Percentiles rank a stretch among this genome's conserved stretches.
phyloP scores from a whole-genome alignment of 1,140 invertebrate species.

The Zaprionus africanus region DNA sequence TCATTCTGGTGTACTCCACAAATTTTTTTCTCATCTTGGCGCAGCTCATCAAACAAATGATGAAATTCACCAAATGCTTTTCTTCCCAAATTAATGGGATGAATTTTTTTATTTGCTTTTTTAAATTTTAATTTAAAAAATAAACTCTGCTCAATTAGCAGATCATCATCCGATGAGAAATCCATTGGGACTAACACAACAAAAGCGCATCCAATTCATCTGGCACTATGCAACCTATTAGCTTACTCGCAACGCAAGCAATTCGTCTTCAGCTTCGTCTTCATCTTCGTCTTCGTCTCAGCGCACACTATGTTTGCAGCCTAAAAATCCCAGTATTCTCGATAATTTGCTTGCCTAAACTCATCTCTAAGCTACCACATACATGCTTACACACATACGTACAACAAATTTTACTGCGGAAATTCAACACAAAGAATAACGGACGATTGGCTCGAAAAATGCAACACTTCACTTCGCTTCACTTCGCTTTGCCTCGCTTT shows the following conservation, averaged over 20 bases:
- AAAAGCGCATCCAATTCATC: constrained; percentile 13
- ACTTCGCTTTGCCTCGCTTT: too few species aligned
- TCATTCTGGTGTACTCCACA: constrained; percentile 31
- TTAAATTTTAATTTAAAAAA: constrained; percentile 15
- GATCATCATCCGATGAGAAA: constrained; percentile 35
- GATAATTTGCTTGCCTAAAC: too few species aligned
- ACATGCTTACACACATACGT: too few species aligned
- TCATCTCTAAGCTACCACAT: too few species aligned
- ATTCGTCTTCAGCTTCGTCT: constrained; percentile 18
- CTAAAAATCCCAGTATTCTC: too few species aligned
- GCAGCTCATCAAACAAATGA: constrained; percentile 28
- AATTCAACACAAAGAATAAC: too few species aligned
- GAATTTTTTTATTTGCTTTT: constrained; percentile 12
- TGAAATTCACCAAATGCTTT: constrained; percentile 23
- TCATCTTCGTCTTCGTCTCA: background rate
- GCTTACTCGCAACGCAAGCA: constrained; percentile 21
- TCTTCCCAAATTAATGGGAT: constrained; percentile 15
- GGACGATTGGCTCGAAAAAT: too few species aligned
- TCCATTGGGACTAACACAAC: constrained; percentile 22
- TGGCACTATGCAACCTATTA: constrained; percentile 20
- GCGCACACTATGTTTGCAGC: too few species aligned
- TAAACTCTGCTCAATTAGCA: constrained; percentile 13
- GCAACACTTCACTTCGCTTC: too few species aligned
- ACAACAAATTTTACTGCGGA: too few species aligned
- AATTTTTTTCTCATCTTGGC: constrained; percentile 26